Base-by-base conservation (phyloP, 92 coral and sea anemone species). In the Chrysogorgia sp. region DNA sequence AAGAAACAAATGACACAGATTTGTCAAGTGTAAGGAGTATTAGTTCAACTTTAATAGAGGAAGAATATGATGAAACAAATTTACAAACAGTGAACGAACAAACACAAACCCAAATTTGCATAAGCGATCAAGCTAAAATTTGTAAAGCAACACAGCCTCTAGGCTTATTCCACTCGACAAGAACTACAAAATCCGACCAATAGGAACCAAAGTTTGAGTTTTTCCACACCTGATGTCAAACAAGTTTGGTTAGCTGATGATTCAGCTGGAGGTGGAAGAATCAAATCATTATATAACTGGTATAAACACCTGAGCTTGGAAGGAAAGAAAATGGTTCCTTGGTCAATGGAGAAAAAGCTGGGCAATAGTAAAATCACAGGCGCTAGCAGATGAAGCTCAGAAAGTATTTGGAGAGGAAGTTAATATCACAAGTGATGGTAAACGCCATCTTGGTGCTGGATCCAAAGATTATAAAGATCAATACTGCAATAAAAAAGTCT, bases 371-470 rank as follows among this genome's bases (percentile, higher is more conserved):
- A 71, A 81, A 62, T 30, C 79, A 40, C 58, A 60, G 26, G 80
- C 76, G 31, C 67, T 66, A 22, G 58, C 76, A 62, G 71, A 58
- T 22, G 71, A 66, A 52, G 81, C 77, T 41, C 40, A 69, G 69
- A 53, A 23, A 40, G 70, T 69, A 14, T 80, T 81, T 57, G 79
- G 84, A 29, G 65, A 33, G 29, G 71, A 58, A 45, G 67, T 50
- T 12, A 82, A 82, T 50, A 31, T 84, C 8, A 68, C 88, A 29
- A 78, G 58, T 34, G 84, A 84, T 34, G 88, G 84, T 8, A 61
- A 63, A 33, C 50, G 88, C 10, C 84, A 84, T 57, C 84, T 84
- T 2, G 88, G 84, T 13, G 88, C 88, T 20, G 88, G 84, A 68
- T 70, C 88, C 29, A 69, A 30, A 77, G 68, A 70, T 33, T 78